Evolutionary conservation across 2,797 vertebrate species (phyloP).

Genomic region (Decapterus maruadsi): DNA sequence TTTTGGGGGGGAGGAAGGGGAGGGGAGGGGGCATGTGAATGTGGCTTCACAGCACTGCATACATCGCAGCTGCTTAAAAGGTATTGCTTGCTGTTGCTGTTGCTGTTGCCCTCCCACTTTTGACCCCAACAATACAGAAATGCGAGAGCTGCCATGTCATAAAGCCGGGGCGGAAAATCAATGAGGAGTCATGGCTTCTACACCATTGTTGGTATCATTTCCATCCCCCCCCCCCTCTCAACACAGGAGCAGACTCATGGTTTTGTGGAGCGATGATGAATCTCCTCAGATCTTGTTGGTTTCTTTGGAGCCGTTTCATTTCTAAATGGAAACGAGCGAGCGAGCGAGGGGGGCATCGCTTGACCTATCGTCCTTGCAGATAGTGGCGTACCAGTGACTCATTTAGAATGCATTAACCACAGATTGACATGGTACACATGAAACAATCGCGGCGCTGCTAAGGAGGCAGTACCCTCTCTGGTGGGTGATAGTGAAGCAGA

Average conservation of each 20-base stretch:
- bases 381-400: conserved; percentile 46
- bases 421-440: conserved; percentile 61
- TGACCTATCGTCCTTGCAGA: conserved; percentile 67
- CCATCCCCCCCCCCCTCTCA: conserved; percentile 47
- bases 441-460: conserved; percentile 50
- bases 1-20: background rate
- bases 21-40: too few relatives aligned
- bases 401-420: conserved; percentile 65
- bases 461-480: conserved; percentile 71
- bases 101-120: conserved; percentile 39
- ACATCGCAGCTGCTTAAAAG: conserved; percentile 23
- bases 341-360: conserved; percentile 16
- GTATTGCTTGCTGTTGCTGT: conserved; percentile 26
- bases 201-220: conserved; percentile 59
- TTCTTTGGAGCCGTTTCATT: conserved; percentile 51
- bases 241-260: conserved; percentile 27
- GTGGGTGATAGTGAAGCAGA: conserved; percentile 69
- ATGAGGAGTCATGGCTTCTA: conserved; percentile 66
- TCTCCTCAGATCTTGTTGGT: conserved; percentile 53
- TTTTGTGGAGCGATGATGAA: conserved; percentile 46
- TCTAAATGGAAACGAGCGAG: conserved; percentile 47
- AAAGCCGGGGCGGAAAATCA: conserved; percentile 70
- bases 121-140: conserved; percentile 60
- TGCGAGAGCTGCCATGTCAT: conserved; percentile 40
- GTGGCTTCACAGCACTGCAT: conserved; percentile 18